Conservation (phyloP, 2,888 invertebrate genomes). For the Drosophila koepferae region DNA sequence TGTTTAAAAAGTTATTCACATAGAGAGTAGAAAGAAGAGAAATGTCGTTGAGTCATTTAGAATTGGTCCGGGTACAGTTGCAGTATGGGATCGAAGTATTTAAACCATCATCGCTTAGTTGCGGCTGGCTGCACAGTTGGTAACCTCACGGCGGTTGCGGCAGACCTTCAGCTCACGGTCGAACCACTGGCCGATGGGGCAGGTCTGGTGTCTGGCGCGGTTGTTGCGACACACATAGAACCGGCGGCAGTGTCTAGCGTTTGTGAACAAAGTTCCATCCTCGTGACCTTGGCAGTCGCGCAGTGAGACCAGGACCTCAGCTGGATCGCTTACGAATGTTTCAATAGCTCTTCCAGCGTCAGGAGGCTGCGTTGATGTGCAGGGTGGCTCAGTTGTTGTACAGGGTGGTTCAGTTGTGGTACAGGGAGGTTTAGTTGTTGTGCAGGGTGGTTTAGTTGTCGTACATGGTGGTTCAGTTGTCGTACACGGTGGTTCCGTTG, state of each 20-base stretch:
- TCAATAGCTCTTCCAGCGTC: background rate
- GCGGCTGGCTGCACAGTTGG: conserved; percentile 43
- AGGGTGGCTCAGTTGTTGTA: background rate
- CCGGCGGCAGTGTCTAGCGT: conserved; percentile 56
- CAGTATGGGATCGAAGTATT: background rate
- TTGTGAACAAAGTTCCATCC: conserved; percentile 49
- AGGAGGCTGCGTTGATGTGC: conserved; percentile 7
- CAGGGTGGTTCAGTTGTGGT: conserved; percentile 19
- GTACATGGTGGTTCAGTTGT: background rate
- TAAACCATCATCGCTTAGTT: conserved; percentile 32
- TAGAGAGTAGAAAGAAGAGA: conserved; percentile 8
- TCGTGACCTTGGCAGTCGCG: conserved; percentile 44
- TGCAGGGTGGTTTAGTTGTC: background rate
- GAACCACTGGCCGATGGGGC: conserved; percentile 58
- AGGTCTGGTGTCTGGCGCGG: conserved; percentile 42
- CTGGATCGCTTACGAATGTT: background rate
- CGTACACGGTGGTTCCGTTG: background rate
- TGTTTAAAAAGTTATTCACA: conserved; percentile 20
- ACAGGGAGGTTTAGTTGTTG: background rate
- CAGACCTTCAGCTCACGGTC: conserved; percentile 49
- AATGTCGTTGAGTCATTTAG: conserved; percentile 1
- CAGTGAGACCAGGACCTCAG: conserved; percentile 11
- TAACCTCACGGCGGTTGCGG: conserved; percentile 38
- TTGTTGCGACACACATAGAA: conserved; percentile 57
- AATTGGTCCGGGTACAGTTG: conserved; percentile 23